Base-by-base conservation (phyloP, 2,113 vertebrate genomes). In the Triplophysa dalaica region DNA sequence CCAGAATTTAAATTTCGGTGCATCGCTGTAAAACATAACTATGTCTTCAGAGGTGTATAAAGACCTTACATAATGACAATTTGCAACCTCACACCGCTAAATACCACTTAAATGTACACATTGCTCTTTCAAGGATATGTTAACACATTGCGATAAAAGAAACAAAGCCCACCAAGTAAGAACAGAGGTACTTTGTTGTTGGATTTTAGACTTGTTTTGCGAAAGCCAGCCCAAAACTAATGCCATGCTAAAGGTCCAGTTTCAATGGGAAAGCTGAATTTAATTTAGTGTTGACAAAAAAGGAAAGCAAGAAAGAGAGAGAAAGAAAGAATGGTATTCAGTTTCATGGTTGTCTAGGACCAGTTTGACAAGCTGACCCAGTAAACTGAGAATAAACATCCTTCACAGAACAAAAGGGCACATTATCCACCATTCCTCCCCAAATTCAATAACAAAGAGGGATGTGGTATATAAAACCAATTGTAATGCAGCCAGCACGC, bases 381-480 rank as follows among this genome's bases (percentile, higher is more conserved):
- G 26, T 65, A 60, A 82, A 58, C 74, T 19, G 29, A 82, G 67
- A 79, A 72, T 79, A 79, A 85, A 84, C 79, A 84, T 24, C 45
- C 24, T 62, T 43, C 24, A 38, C 81, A 9, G 24, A 60, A 62
- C 22, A 70, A 75, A 82, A 10, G 8, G 54, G 52, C 62, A 78
- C 65, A 83, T 64, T 73, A 26, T 80, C 66, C 60, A 73, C 43
- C 22, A 60, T 76, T 76, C 45, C 29, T 54, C 12, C 62, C 69
- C 60, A 72, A 64, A 70, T 26, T 61, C 43, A 58, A 38, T 60
- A 79, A 62, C 19, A n/a, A 10, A 60, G 19, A 75, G 52, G 62
- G 70, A 75, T 67, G 62, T 45, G 62, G 50, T 33, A 70, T 41
- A 48, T 24, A 68, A 81, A 75, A 75, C 21, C 70, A 77, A 50